phyloP scores from a whole-genome alignment of 2,888 invertebrate species.

The Aspidiotus rigidus region DNA sequence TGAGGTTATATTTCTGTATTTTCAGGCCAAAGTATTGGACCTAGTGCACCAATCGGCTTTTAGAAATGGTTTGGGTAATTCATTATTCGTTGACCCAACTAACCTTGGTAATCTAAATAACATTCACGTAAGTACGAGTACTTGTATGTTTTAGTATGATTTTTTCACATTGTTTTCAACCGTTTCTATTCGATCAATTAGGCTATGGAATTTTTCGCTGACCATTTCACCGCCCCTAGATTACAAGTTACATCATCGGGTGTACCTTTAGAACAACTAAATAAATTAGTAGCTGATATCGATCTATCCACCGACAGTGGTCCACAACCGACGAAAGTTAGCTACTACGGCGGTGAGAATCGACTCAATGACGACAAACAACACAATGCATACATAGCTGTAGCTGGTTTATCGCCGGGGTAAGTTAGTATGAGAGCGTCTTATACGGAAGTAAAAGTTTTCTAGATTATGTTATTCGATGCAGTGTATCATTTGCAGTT shows the following conservation, averaged over 20 bases:
- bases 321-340: slow-evolving; percentile 42
- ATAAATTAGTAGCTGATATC: slow-evolving; percentile 52
- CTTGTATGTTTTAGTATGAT: neutral
- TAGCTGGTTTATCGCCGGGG: slow-evolving; percentile 64
- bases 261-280: slow-evolving; percentile 54
- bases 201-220: slow-evolving; percentile 10
- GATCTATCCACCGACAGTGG: slow-evolving; percentile 44
- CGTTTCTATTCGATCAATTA: neutral
- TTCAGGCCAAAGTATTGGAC: slow-evolving; percentile 65
- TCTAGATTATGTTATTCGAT: neutral
- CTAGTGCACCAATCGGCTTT: slow-evolving; percentile 83
- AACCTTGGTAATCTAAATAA: slow-evolving; percentile 8
- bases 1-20: slow-evolving; percentile 29
- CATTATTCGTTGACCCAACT: slow-evolving; percentile 51
- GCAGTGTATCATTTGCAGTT: slow-evolving; percentile 42
- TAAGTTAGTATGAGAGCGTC: slow-evolving; percentile 36
- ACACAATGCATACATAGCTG: slow-evolving; percentile 58
- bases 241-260: slow-evolving; percentile 77
- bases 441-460: neutral
- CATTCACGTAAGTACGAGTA: slow-evolving; percentile 11
- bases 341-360: slow-evolving; percentile 65
- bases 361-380: slow-evolving; percentile 46
- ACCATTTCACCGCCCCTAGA: slow-evolving; percentile 48
- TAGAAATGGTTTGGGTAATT: slow-evolving; percentile 74
- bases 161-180: neutral